These are phyloP conservation scores for Octonoba sinensis DNA, from an alignment of 2,888 invertebrate species.

Conservation along the genomic window DNA sequence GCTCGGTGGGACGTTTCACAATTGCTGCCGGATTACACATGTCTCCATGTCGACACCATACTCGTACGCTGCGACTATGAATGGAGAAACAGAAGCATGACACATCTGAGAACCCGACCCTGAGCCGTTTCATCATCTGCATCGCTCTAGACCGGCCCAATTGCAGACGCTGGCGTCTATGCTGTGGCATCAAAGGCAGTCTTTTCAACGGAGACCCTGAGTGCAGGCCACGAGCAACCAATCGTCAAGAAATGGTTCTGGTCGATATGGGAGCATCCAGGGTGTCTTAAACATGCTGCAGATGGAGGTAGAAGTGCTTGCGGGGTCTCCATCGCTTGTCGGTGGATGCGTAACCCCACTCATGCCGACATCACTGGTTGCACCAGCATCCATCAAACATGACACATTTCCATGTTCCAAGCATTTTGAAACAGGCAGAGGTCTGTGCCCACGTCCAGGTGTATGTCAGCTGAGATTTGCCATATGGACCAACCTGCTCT, in stretches of 20 bases:
- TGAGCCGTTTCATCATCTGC: not conserved
- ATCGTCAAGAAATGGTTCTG: not conserved
- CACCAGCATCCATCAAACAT: not conserved
- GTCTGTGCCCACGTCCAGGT: not conserved
- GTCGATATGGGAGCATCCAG: slow-evolving; percentile 5
- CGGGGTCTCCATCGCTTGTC: no score
- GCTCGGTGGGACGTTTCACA: no score
- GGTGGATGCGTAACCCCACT: not conserved
- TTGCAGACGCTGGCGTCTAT: not conserved
- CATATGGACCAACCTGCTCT: no score
- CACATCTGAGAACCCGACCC: not conserved
- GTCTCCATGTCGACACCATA: not conserved
- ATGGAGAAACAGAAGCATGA: not conserved
- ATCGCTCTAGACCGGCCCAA: not conserved
- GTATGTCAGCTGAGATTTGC: not conserved
- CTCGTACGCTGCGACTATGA: not conserved
- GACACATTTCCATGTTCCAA: not conserved
- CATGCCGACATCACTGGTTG: not conserved
- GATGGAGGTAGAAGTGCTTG: no score
- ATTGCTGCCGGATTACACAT: no score
- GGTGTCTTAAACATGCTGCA: not conserved
- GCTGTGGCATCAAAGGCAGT: no score
- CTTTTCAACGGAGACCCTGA: not conserved
- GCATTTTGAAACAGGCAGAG: not conserved
- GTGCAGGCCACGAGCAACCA: not conserved